Conservation (phyloP, 2,113 vertebrate species). For the Lanius ludovicianus region DNA sequence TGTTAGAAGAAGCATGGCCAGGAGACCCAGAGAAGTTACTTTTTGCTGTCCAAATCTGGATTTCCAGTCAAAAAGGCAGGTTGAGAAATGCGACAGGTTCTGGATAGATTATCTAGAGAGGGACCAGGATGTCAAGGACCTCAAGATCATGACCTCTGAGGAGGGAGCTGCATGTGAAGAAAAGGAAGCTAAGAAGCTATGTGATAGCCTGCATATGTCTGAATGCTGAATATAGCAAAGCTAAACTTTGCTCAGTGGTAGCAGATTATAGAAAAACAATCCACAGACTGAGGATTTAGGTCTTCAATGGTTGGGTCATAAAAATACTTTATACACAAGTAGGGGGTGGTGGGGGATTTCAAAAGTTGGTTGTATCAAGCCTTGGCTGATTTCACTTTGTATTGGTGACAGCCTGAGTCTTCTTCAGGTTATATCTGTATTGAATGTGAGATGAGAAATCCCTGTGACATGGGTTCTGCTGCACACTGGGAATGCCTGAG, state of each 20-base stretch:
- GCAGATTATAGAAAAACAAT: background rate
- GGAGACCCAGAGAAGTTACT: background rate
- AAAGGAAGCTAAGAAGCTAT: background rate
- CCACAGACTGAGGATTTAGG: background rate
- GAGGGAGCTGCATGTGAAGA: background rate
- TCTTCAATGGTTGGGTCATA: background rate
- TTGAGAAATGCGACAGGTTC: background rate
- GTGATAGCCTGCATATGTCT: background rate
- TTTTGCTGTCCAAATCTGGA: background rate
- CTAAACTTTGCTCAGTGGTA: background rate
- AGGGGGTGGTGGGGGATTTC: background rate
- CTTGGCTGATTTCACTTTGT: background rate
- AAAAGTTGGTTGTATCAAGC: background rate
- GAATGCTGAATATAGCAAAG: background rate
- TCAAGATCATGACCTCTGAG: background rate
- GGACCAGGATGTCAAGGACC: background rate
- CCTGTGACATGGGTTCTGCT: background rate
- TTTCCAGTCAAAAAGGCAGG: background rate
- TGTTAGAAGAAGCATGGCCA: background rate
- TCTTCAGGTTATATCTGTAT: background rate
- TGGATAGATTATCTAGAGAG: background rate
- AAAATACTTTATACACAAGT: background rate
- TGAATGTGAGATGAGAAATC: background rate
- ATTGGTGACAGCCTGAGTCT: background rate
- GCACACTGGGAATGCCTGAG: fast-evolving